Evolutionary conservation across 2,888 invertebrate species (phyloP).

Genomic region (Polyommatus icarus): DNA sequence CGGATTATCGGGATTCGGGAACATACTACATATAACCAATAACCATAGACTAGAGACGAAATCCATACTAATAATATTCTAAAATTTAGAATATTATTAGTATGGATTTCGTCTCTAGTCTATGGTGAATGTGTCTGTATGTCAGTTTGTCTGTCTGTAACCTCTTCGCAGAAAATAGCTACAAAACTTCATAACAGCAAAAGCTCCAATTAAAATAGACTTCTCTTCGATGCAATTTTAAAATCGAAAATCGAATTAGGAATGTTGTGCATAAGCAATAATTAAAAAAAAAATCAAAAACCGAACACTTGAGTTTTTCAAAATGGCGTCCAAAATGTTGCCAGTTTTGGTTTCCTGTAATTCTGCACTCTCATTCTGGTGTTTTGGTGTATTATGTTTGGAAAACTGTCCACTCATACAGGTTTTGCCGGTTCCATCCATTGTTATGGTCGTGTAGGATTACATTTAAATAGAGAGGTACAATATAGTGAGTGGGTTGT

Average conservation of each 20-base stretch:
- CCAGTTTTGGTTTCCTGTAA: neutral
- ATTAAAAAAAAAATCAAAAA: neutral
- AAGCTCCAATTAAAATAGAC: no score
- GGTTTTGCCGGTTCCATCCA: neutral
- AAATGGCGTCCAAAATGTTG: no score
- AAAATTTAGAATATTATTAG: no score
- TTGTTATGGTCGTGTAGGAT: neutral
- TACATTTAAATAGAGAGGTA: neutral
- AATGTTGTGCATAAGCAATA: neutral
- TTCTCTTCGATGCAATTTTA: no score
- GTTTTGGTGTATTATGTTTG: neutral
- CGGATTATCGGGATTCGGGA: conserved; percentile 8
- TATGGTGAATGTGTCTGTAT: neutral
- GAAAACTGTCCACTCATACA: neutral
- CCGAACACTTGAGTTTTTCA: neutral
- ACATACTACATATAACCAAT: no score
- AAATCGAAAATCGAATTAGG: no score
- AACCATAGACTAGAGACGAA: neutral
- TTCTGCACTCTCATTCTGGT: neutral
- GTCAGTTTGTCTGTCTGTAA: no score
- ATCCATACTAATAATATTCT: no score
- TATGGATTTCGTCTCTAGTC: neutral
- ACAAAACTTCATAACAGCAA: no score
- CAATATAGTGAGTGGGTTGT: neutral
- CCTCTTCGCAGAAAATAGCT: no score